These are phyloP conservation scores for Steromphala cineraria DNA, from an alignment of 2,888 invertebrate genomes.

Conservation along the genomic window DNA sequence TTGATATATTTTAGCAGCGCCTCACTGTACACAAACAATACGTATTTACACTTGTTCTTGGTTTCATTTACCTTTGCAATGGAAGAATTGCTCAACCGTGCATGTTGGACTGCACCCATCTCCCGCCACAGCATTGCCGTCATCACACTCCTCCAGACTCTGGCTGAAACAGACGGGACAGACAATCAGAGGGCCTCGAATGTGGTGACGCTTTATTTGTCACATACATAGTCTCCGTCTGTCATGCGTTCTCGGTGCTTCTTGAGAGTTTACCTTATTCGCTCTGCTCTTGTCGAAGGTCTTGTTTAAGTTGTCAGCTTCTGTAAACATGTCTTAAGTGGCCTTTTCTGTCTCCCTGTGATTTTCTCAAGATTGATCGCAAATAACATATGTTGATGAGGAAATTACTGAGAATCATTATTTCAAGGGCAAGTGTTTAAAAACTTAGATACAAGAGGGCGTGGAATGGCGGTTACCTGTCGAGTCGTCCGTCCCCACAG, in stretches of 20 bases:
- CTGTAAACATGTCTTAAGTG: no score
- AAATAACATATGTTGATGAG: no score
- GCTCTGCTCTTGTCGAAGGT: no score
- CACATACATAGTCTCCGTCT: no score
- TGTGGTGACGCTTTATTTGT: not conserved
- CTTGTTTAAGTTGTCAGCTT: no score
- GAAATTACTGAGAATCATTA: not conserved
- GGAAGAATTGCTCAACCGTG: conserved; percentile 55
- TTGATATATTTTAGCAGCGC: no score
- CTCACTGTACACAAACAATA: no score
- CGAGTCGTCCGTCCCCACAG: conserved; percentile 64
- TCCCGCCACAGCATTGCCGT: conserved; percentile 59
- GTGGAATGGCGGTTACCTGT: conserved; percentile 45
- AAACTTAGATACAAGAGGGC: no score
- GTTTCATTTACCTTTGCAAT: conserved; percentile 64
- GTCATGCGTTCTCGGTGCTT: no score
- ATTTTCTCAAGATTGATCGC: not conserved
- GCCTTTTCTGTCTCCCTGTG: not conserved
- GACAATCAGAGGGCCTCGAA: not conserved
- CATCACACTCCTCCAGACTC: conserved; percentile 63
- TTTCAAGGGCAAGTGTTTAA: not conserved
- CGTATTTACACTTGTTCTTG: no score
- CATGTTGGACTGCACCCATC: conserved; percentile 67
- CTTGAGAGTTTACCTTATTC: no score
- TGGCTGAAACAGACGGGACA: conserved; percentile 23